Percentiles rank a stretch among this genome's conserved stretches.
phyloP scores from a whole-genome alignment of 2,888 invertebrate species.

The Drepanosiphum platanoidis region DNA sequence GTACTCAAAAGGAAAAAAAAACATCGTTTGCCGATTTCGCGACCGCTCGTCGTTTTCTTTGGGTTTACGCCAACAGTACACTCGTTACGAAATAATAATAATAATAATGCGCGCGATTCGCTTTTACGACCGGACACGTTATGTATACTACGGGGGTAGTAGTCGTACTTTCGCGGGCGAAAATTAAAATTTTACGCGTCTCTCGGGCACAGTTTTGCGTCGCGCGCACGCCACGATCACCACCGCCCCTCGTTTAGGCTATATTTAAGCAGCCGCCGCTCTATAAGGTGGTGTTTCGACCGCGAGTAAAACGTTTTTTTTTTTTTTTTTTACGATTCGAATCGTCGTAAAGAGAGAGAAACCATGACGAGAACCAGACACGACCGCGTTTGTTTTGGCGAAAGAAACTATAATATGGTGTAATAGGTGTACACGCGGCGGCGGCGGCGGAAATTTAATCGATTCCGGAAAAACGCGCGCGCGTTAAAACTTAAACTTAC shows the following conservation, averaged over 20 bases:
- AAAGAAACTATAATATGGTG: background rate
- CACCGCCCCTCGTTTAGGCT: too few relatives aligned
- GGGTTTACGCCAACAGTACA: constrained; percentile 46
- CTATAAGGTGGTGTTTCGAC: background rate
- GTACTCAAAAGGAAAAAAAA: too few relatives aligned
- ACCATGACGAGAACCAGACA: constrained; percentile 40
- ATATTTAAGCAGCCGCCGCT: constrained; percentile 51
- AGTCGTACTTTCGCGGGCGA: constrained; percentile 5
- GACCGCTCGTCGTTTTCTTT: constrained; percentile 41
- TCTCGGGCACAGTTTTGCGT: background rate
- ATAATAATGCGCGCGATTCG: constrained; percentile 2
- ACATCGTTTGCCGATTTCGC: constrained; percentile 45
- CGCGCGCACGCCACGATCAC: background rate
- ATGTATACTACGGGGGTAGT: background rate
- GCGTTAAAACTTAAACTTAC: background rate
- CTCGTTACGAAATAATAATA: background rate
- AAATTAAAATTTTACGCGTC: constrained; percentile 35
- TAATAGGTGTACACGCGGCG: background rate
- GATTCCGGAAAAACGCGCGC: background rate
- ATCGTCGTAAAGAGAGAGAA: constrained; percentile 38
- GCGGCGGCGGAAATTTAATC: constrained; percentile 21
- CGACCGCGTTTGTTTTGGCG: constrained; percentile 20
- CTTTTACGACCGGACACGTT: constrained; percentile 44
- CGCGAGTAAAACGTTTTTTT: constrained; percentile 29
- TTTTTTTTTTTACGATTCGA: too few relatives aligned